Evolutionary conservation across 2,888 invertebrate species (phyloP), one percentile per base, ranked within the genome.

Genomic region (Cephus nigrinus): DNA sequence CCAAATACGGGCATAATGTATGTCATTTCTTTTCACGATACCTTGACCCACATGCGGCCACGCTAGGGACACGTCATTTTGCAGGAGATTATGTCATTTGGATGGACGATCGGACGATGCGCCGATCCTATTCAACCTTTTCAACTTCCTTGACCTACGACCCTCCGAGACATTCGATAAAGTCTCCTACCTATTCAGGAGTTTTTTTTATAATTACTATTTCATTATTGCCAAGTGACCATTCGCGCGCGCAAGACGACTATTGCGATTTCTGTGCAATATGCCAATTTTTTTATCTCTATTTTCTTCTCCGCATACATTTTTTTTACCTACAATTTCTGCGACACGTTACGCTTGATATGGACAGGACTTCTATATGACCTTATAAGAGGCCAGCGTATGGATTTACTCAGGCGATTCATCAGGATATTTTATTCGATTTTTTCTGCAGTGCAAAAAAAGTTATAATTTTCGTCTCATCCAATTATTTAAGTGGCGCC

Each of bases 1-100:
- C 86, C 88, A 87, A 84, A 88, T 90, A 90, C 87, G 88, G 91
- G 84, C 87, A 90, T 90, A 90, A 91, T 90, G 89, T 85, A 88
- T 88, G 87, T 87, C 88, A 88, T 89, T 90, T 90, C 89, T 89
- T 90, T 88, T 90, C 83, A 86, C 85, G 81, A 76, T 75, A 89
- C 90, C 90, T 89, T 90, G 91, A 91, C 89, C 90, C 82, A 90
- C 86, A 90, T 79, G 77, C 75, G 80, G 35, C 35, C 75, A 80
- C 82, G 84, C 86, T 86, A 85, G 84, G 84, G 84, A 87, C 86
- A 88, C 86, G 86, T 89, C 87, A 88, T 78, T 78, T 76, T 72
- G 78, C 78, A 76, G 76, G 74, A 78, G 79, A 80, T 81, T 79
- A 82, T 80, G 78, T 80, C 78, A 80, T 82, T 77, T 74, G 75